A percentile compares a stretch with the other conserved stretches of the same genome.
Evolutionary conservation across 2,797 vertebrate species (phyloP).

Genomic region (Allobates femoralis): DNA sequence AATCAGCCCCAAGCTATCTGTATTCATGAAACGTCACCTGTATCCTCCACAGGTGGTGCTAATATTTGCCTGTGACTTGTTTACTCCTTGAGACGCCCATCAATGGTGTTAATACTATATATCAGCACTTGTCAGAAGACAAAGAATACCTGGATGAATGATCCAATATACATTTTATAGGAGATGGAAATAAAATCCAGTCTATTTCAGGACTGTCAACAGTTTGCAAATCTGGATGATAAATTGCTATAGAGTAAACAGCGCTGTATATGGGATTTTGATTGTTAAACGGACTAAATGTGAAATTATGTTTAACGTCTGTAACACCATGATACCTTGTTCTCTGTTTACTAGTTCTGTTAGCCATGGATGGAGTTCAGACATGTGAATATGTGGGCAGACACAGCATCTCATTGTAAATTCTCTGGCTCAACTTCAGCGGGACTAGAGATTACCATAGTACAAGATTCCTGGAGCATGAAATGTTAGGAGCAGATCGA

Average conservation of each 20-base stretch:
- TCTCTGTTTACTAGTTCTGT: not conserved
- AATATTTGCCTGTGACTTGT: constrained; percentile 5
- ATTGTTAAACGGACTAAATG: not conserved
- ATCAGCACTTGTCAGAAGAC: constrained; percentile 12
- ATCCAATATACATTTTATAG: constrained; percentile 14
- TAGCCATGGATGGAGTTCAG: not conserved
- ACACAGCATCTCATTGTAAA: constrained; percentile 20
- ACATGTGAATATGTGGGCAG: constrained; percentile 10
- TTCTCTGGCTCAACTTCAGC: not conserved
- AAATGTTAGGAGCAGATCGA: not conserved
- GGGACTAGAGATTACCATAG: not conserved
- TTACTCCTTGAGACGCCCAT: not conserved
- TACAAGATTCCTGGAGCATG: constrained; percentile 18
- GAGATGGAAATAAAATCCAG: not conserved
- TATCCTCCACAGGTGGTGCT: not conserved
- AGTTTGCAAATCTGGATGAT: constrained; percentile 27
- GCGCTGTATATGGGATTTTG: not conserved
- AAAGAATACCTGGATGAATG: not conserved
- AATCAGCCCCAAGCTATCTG: not conserved
- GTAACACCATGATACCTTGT: not conserved
- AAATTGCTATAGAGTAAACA: constrained; percentile 19
- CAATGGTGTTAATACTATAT: not conserved
- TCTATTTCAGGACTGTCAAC: constrained; percentile 20
- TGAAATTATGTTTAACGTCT: not conserved
- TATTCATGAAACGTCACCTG: not conserved